phyloP scores from a whole-genome alignment of 2,797 vertebrate genomes.

The Myripristis jacobus region DNA sequence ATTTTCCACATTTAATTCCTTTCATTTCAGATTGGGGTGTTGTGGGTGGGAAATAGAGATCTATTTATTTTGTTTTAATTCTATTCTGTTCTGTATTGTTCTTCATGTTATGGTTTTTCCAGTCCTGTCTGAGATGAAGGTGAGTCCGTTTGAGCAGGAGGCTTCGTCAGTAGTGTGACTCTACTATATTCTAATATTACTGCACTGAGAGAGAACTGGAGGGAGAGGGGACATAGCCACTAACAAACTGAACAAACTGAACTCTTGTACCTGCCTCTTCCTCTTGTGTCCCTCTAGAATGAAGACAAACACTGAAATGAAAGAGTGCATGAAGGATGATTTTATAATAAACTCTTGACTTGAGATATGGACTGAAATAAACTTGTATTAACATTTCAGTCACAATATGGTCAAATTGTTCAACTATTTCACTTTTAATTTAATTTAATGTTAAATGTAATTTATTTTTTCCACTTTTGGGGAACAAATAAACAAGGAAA shows the following conservation, averaged over 20 bases:
- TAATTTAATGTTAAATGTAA: slow-evolving; percentile 84
- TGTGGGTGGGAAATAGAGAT: slow-evolving; percentile 70
- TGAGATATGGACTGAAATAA: slow-evolving; percentile 67
- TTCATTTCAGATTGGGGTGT: slow-evolving; percentile 77
- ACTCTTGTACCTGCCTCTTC: slow-evolving; percentile 69
- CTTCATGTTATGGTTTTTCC: slow-evolving; percentile 52
- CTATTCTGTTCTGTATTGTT: slow-evolving; percentile 55
- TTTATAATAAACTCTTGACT: slow-evolving; percentile 65
- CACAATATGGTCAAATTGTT: slow-evolving; percentile 77
- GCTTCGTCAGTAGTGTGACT: slow-evolving; percentile 63
- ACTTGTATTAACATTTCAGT: slow-evolving; percentile 77
- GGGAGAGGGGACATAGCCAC: slow-evolving; percentile 75
- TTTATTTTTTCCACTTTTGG: slow-evolving; percentile 80
- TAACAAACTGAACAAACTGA: slow-evolving; percentile 81
- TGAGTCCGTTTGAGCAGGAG: slow-evolving; percentile 66
- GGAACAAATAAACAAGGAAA: slow-evolving; percentile 79
- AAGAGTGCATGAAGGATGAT: slow-evolving; percentile 75
- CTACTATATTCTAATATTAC: slow-evolving; percentile 60
- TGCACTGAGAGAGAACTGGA: slow-evolving; percentile 68
- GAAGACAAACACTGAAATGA: slow-evolving; percentile 68
- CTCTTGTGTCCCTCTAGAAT: slow-evolving; percentile 60
- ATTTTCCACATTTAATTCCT: slow-evolving; percentile 64
- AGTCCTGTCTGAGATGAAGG: slow-evolving; percentile 71
- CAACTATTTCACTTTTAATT: slow-evolving; percentile 81
- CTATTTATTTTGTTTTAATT: slow-evolving; percentile 81